Evolutionary conservation across 53 echinoderm and acorn worm genomes (phyloP).

Genomic region (Stichopus horrens): DNA sequence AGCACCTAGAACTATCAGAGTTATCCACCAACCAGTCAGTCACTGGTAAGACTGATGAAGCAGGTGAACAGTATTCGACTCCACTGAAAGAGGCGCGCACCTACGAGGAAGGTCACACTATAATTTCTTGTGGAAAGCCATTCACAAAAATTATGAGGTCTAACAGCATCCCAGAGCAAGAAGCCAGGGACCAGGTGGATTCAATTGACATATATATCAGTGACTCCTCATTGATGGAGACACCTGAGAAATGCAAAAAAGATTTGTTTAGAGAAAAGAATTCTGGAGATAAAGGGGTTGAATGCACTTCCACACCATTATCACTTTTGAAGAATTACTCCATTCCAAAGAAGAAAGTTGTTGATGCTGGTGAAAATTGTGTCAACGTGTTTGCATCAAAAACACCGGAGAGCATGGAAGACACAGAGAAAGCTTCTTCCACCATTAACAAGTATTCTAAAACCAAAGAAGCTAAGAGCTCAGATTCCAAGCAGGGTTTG

Average conservation of each 20-base stretch:
- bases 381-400: no score
- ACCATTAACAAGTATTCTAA: neutral
- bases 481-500: neutral
- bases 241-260: slow-evolving; percentile 36
- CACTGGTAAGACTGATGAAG: neutral
- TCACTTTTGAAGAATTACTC: neutral
- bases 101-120: slow-evolving; percentile 18
- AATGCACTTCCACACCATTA: neutral
- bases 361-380: neutral
- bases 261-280: slow-evolving; percentile 13
- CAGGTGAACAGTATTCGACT: neutral
- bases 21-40: no score
- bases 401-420: no score
- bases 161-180: slow-evolving; percentile 16
- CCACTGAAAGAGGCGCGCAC: slow-evolving; percentile 9
- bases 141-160: slow-evolving; percentile 36
- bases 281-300: neutral
- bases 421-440: neutral
- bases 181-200: neutral
- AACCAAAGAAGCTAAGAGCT: neutral
- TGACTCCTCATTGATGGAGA: slow-evolving; percentile 26
- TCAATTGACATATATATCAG: slow-evolving; percentile 13
- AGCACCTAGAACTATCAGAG: neutral
- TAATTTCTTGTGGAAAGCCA: slow-evolving; percentile 37
- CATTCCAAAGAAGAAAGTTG: slow-evolving; percentile 16